These are phyloP conservation scores for Drosophila erecta DNA, from an alignment of 1,140 invertebrate genomes.

Conservation along the genomic window DNA sequence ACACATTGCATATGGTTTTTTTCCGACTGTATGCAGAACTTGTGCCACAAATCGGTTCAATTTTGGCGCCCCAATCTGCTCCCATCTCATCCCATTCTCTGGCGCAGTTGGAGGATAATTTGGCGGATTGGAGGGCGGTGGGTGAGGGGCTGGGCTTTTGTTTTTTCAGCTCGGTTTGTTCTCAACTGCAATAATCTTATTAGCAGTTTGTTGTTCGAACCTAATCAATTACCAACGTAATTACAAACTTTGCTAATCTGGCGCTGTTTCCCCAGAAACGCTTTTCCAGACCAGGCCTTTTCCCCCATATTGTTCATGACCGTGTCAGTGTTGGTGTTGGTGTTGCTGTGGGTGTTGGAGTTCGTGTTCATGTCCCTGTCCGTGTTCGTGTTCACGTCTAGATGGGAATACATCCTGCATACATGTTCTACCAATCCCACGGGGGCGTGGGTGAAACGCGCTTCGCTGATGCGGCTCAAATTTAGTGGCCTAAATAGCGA, in stretches of 20 bases:
- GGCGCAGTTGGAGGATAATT: constrained; percentile 31
- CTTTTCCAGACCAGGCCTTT: background rate
- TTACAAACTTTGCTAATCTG: constrained; percentile 85
- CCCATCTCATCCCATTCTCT: background rate
- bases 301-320: constrained; percentile 15
- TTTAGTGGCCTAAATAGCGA: constrained; percentile 52
- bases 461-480: constrained; percentile 38
- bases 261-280: constrained; percentile 57
- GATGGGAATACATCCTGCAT: constrained; percentile 39
- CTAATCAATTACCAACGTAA: constrained; percentile 85
- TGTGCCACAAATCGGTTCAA: constrained; percentile 80
- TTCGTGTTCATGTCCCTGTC: constrained; percentile 12
- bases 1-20: background rate
- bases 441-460: constrained; percentile 16
- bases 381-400: constrained; percentile 41
- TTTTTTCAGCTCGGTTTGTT: constrained; percentile 81
- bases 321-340: constrained; percentile 14
- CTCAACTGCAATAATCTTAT: constrained; percentile 84
- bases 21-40: constrained; percentile 47
- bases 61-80: constrained; percentile 51
- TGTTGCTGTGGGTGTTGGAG: constrained; percentile 9
- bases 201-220: constrained; percentile 85
- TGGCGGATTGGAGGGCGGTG: constrained; percentile 17
- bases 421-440: constrained; percentile 15
- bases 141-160: constrained; percentile 46